A percentile compares a stretch with the other conserved stretches of the same genome.
These are phyloP conservation scores for Lasioglossum pauxillum DNA, from an alignment of 2,888 invertebrate genomes.

Conservation along the genomic window DNA sequence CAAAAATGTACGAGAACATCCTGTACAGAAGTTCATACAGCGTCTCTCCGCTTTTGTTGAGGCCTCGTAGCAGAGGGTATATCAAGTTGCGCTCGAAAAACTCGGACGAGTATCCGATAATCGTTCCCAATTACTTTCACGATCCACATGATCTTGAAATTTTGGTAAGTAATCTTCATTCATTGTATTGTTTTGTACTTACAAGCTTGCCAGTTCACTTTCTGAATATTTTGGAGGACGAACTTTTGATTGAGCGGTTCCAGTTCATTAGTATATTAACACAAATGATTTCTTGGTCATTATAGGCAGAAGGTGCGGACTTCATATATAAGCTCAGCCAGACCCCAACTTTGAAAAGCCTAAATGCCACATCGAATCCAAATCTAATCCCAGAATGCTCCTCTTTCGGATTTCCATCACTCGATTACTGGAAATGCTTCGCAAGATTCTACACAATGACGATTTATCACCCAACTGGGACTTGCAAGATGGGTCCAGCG, in stretches of 20 bases:
- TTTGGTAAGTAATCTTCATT: not conserved
- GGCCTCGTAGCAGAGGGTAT: slow-evolving; percentile 74
- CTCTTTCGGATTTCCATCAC: slow-evolving; percentile 9
- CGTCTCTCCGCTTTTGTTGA: slow-evolving; percentile 35
- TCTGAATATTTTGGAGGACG: not conserved
- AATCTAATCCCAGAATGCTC: slow-evolving; percentile 37
- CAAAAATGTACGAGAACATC: slow-evolving; percentile 5
- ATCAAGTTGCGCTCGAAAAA: slow-evolving; percentile 88
- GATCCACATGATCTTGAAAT: slow-evolving; percentile 90
- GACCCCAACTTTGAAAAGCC: slow-evolving; percentile 18
- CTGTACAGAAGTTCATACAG: slow-evolving; percentile 23
- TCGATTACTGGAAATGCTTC: slow-evolving; percentile 90
- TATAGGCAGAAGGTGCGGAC: not conserved
- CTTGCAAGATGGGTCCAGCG: slow-evolving; percentile 92
- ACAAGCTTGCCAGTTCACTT: not conserved
- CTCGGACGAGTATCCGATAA: slow-evolving; percentile 88
- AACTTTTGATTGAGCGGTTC: not conserved
- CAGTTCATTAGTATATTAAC: not conserved
- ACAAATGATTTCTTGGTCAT: not conserved
- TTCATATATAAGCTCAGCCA: not conserved
- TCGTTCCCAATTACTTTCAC: slow-evolving; percentile 94
- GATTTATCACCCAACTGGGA: slow-evolving; percentile 93
- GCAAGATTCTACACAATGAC: slow-evolving; percentile 91
- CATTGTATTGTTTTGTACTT: not conserved
- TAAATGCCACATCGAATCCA: slow-evolving; percentile 40